Percentiles rank a stretch among this genome's conserved stretches.
phyloP scores from a whole-genome alignment of 2,888 invertebrate genomes.

The Synanthedon tipuliformis region DNA sequence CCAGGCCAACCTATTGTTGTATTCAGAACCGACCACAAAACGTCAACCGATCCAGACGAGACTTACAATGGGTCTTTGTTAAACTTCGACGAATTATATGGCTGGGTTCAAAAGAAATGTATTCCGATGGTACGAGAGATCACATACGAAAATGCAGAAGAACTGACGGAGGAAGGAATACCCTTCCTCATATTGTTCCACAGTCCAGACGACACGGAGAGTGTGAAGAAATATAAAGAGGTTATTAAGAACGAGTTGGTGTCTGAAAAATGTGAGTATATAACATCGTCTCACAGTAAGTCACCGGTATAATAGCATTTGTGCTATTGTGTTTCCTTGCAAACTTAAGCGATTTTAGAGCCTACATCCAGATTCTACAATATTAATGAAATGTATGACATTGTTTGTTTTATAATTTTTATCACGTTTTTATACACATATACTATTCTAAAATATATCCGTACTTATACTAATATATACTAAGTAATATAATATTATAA shows the following conservation, averaged over 20 bases:
- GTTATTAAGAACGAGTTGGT: conserved; percentile 81
- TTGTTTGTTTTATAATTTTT: too few relatives aligned
- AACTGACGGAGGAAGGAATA: conserved; percentile 96
- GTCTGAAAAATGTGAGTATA: conserved; percentile 88
- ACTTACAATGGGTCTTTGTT: conserved; percentile 80
- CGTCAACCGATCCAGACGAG: conserved; percentile 85
- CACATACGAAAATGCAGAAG: conserved; percentile 99
- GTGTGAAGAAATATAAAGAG: conserved; percentile 87
- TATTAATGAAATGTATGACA: too few relatives aligned
- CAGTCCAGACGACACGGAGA: conserved; percentile 81
- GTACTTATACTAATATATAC: too few relatives aligned
- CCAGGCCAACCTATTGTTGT: conserved; percentile 83
- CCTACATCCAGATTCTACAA: too few relatives aligned
- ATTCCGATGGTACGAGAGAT: conserved; percentile 97
- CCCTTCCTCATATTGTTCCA: conserved; percentile 99
- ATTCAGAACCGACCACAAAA: conserved; percentile 83
- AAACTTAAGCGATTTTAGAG: too few relatives aligned
- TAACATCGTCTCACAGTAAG: too few relatives aligned
- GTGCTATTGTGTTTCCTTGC: too few relatives aligned
- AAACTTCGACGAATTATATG: conserved; percentile 86
- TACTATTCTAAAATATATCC: too few relatives aligned
- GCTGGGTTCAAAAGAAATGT: conserved; percentile 93
- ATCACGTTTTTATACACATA: too few relatives aligned
- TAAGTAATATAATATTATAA: too few relatives aligned
- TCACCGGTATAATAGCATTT: too few relatives aligned